phyloP scores from a whole-genome alignment of 2,888 invertebrate species.

The Hydrotaea cyrtoneurina region DNA sequence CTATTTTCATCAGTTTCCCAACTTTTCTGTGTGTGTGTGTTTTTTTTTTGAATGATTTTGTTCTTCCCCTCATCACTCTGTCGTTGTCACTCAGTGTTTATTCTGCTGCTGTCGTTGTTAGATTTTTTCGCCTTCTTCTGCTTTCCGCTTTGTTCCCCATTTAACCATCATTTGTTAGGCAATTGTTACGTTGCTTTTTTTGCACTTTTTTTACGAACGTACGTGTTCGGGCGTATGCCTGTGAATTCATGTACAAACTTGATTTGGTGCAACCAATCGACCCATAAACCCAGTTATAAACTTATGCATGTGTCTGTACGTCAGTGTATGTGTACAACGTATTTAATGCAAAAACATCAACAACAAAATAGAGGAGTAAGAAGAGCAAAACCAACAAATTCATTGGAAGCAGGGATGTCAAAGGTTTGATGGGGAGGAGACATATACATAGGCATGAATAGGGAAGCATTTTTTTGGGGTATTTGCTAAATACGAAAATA shows the following conservation, averaged over 20 bases:
- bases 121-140: not conserved
- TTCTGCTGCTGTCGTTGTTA: conserved; percentile 8
- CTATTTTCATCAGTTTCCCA: conserved; percentile 48
- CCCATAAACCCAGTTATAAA: conserved; percentile 79
- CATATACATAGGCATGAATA: not conserved
- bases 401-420: conserved; percentile 37
- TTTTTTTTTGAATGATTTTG: conserved; percentile 49
- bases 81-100: conserved; percentile 8
- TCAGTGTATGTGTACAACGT: conserved; percentile 40
- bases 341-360: conserved; percentile 53
- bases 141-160: conserved; percentile 35
- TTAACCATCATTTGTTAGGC: conserved; percentile 62
- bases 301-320: conserved; percentile 70
- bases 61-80: not conserved
- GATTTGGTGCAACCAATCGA: conserved; percentile 79
- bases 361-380: conserved; percentile 34
- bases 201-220: conserved; percentile 9
- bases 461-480: not conserved
- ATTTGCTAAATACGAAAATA: too few species aligned
- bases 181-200: conserved; percentile 50
- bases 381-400: conserved; percentile 39
- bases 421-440: conserved; percentile 18
- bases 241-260: conserved; percentile 47
- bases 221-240: conserved; percentile 16
- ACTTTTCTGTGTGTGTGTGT: too few species aligned